Evolutionary conservation across 92 coral and sea anemone genomes (phyloP).

Genomic region (Porites divaricata): DNA sequence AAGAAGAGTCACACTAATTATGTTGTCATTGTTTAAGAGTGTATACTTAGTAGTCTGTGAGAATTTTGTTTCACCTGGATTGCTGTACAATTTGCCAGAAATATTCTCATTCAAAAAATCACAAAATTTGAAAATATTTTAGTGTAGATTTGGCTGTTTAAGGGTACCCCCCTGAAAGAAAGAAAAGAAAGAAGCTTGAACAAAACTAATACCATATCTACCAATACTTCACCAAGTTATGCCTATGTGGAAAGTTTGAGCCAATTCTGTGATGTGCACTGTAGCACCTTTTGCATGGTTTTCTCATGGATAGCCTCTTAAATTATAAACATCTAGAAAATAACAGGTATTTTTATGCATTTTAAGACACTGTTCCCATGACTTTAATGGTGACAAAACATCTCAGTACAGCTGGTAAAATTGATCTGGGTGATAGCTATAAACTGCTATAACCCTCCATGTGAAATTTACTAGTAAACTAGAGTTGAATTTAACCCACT

Average conservation of each 20-base stretch:
- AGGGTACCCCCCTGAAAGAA: conserved; percentile 13
- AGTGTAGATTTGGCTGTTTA: not conserved
- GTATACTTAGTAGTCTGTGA: not conserved
- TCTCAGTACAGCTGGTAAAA: too few relatives aligned
- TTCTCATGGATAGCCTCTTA: conserved; percentile 18
- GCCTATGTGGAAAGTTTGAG: conserved; percentile 14
- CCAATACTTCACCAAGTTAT: conserved; percentile 21
- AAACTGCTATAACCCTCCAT: too few relatives aligned
- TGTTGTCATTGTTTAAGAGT: conserved; percentile 4
- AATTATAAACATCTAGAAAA: too few relatives aligned
- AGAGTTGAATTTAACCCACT: too few relatives aligned
- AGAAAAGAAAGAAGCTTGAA: conserved; percentile 4
- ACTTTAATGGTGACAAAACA: too few relatives aligned
- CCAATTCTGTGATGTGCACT: conserved; percentile 7
- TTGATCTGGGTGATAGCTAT: too few relatives aligned
- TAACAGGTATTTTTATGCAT: too few relatives aligned
- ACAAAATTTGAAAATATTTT: not conserved
- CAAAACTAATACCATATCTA: conserved; percentile 23
- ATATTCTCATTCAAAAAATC: conserved; percentile 13
- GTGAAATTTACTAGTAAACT: too few relatives aligned
- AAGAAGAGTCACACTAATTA: not conserved
- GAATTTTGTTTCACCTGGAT: not conserved
- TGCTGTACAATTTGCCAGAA: conserved; percentile 7
- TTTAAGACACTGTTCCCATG: too few relatives aligned
- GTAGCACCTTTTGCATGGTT: conserved; percentile 16